A percentile compares a stretch with the other conserved stretches of the same genome.
phyloP scores from a whole-genome alignment of 2,113 vertebrate species.

The Myrmecobius fasciatus region DNA sequence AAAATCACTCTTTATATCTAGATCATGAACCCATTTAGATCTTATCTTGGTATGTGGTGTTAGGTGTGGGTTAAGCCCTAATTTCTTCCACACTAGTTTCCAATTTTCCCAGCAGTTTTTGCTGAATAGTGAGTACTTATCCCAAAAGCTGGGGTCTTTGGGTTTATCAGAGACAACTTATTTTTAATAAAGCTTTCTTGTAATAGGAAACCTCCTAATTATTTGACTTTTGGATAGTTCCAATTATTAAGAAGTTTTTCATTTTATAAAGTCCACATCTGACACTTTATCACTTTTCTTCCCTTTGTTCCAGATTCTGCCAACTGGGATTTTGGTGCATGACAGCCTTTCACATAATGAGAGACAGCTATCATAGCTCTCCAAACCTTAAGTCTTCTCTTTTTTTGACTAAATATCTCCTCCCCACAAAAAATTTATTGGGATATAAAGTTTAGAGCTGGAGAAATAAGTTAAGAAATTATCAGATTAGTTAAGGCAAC shows the following conservation, averaged over 20 bases:
- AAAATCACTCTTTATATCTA: no score
- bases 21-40: no score
- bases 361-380: neutral
- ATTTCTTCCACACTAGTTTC: no score
- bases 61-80: no score
- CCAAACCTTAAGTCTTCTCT: neutral
- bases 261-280: neutral
- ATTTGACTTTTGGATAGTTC: neutral
- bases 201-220: neutral
- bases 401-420: neutral
- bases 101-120: no score
- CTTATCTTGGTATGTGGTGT: no score
- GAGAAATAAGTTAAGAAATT: neutral
- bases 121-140: no score
- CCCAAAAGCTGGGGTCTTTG: no score
- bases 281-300: neutral
- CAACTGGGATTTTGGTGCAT: neutral
- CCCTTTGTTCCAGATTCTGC: neutral
- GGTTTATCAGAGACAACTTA: neutral
- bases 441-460: neutral
- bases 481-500: neutral
- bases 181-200: neutral
- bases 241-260: neutral
- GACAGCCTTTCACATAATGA: neutral
- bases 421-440: neutral